Evolutionary conservation across 2,797 vertebrate species (phyloP).

Genomic region (Hozukius guyotensis): DNA sequence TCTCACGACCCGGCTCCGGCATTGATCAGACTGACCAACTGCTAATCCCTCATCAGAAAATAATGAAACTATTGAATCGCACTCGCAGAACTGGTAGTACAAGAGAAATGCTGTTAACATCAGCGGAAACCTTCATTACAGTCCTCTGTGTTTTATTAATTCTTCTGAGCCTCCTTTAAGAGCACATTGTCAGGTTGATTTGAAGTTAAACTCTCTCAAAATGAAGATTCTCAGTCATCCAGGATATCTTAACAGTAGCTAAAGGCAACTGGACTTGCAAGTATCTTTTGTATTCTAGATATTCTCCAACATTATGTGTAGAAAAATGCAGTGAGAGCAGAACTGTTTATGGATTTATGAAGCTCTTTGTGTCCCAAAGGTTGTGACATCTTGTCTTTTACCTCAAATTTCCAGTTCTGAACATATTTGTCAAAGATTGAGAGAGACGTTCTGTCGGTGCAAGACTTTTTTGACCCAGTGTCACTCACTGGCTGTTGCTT

Average conservation of each 20-base stretch:
- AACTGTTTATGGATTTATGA: neutral
- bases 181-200: neutral
- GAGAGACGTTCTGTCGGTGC: neutral
- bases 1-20: neutral
- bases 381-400: neutral
- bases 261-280: neutral
- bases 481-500: neutral
- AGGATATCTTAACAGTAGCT: neutral
- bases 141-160: neutral
- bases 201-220: neutral
- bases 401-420: neutral
- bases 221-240: neutral
- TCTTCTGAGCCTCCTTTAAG: neutral
- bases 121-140: neutral
- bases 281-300: neutral
- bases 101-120: conserved; percentile 16
- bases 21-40: conserved; percentile 42
- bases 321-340: neutral
- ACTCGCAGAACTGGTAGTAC: conserved; percentile 7
- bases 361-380: neutral
- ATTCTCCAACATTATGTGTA: neutral
- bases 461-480: neutral
- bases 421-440: neutral
- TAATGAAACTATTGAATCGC: conserved; percentile 46
- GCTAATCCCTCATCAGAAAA: conserved; percentile 32